phyloP scores from a whole-genome alignment of 2,888 invertebrate genomes.

The Dryobotodes eremita region DNA sequence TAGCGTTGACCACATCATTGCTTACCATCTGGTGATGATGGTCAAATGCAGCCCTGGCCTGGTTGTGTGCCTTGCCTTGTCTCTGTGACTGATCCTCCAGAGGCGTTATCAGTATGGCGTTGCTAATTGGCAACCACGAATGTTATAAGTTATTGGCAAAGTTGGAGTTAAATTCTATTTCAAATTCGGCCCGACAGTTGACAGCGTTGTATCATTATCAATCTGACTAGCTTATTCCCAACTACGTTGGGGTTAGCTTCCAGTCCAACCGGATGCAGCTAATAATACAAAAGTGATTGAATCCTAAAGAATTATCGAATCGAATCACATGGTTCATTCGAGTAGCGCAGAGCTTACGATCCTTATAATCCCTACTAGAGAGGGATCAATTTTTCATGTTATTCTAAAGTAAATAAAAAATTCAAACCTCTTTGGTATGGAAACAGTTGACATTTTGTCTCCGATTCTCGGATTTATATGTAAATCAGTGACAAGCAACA shows the following conservation, averaged over 20 bases:
- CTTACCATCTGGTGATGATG: neutral
- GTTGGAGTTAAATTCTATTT: too few relatives aligned
- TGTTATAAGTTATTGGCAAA: neutral
- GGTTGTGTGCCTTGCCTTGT: neutral
- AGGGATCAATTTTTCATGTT: neutral
- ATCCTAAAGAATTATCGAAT: neutral
- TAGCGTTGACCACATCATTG: too few relatives aligned
- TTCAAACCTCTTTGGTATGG: slow-evolving; percentile 13
- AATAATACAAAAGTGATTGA: neutral
- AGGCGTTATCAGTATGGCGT: neutral
- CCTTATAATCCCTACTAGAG: neutral
- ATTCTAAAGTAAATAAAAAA: slow-evolving; percentile 5
- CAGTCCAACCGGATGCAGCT: too few relatives aligned
- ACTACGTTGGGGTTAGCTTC: too few relatives aligned
- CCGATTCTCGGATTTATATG: slow-evolving; percentile 58
- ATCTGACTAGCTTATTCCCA: too few relatives aligned
- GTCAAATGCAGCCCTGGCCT: neutral
- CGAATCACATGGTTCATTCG: neutral
- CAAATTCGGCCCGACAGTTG: too few relatives aligned
- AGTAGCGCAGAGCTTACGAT: slow-evolving; percentile 2
- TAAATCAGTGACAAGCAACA: slow-evolving; percentile 54
- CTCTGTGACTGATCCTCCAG: too few relatives aligned
- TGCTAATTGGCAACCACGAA: neutral
- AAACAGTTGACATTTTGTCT: slow-evolving; percentile 55
- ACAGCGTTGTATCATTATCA: too few relatives aligned